phyloP scores from a whole-genome alignment of 2,888 invertebrate species.

The Eustalomyia histrio region DNA sequence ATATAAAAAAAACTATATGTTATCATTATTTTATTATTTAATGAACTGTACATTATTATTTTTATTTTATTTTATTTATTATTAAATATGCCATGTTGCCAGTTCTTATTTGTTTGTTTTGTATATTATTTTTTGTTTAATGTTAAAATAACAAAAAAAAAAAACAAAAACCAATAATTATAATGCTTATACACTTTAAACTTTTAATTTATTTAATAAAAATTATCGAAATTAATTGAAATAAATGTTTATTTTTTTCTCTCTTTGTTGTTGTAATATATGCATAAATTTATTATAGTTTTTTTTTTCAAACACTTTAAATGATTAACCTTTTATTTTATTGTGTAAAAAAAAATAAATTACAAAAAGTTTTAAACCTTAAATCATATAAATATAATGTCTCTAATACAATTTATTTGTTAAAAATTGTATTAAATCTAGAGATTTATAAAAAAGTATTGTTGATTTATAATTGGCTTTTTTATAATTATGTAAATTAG shows the following conservation, averaged over 20 bases:
- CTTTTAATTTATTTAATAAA: constrained; percentile 64
- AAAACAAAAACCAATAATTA: constrained; percentile 64
- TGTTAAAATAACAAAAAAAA: constrained; percentile 28
- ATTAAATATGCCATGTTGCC: constrained; percentile 35
- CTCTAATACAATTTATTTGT: too few relatives aligned
- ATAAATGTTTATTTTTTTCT: constrained; percentile 58
- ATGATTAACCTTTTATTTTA: constrained; percentile 10
- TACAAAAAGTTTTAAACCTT: neutral
- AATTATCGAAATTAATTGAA: constrained; percentile 67
- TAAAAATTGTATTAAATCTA: too few relatives aligned
- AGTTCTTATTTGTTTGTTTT: constrained; percentile 21
- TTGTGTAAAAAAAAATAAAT: neutral
- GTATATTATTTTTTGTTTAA: constrained; percentile 9
- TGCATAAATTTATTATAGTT: constrained; percentile 54
- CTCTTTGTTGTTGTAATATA: constrained; percentile 32
- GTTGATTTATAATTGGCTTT: too few relatives aligned
- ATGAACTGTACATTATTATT: constrained; percentile 66
- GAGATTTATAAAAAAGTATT: too few relatives aligned
- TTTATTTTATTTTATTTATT: constrained; percentile 57
- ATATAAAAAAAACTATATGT: constrained; percentile 29
- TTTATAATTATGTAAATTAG: too few relatives aligned
- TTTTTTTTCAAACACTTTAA: constrained; percentile 43
- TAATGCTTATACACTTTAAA: constrained; percentile 64
- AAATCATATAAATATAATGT: too few relatives aligned
- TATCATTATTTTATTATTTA: constrained; percentile 62